phyloP scores from a whole-genome alignment of 2,113 vertebrate genomes.

The Hemiscyllium ocellatum region DNA sequence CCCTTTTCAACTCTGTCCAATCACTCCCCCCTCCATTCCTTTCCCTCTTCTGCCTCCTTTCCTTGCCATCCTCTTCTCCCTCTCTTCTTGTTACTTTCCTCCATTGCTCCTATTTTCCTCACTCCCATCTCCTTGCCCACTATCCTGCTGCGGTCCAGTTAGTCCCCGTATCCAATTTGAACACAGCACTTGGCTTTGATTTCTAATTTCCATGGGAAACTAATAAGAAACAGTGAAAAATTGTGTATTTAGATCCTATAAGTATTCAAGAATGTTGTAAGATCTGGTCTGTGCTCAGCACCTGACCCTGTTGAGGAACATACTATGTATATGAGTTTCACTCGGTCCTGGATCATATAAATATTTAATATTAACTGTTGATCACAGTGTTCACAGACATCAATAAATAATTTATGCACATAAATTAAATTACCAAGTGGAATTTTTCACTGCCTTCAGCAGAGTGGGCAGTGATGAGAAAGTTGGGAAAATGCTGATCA shows the following conservation, averaged over 20 bases:
- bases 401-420: no score
- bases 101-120: neutral
- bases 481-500: no score
- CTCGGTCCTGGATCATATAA: no score
- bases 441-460: no score
- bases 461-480: no score
- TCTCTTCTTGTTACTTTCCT: neutral
- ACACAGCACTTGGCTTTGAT: neutral
- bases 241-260: neutral
- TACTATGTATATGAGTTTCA: no score
- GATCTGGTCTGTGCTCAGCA: no score
- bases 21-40: neutral
- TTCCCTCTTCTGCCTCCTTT: neutral
- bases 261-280: neutral
- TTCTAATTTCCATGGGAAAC: neutral
- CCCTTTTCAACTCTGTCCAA: neutral
- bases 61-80: neutral
- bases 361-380: no score
- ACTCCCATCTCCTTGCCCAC: neutral
- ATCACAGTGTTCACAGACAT: no score
- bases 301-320: no score
- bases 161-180: neutral
- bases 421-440: no score
- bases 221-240: neutral
- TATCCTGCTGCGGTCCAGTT: neutral